Conservation (phyloP, 2,113 vertebrate genomes). For the Okapia johnstoni region DNA sequence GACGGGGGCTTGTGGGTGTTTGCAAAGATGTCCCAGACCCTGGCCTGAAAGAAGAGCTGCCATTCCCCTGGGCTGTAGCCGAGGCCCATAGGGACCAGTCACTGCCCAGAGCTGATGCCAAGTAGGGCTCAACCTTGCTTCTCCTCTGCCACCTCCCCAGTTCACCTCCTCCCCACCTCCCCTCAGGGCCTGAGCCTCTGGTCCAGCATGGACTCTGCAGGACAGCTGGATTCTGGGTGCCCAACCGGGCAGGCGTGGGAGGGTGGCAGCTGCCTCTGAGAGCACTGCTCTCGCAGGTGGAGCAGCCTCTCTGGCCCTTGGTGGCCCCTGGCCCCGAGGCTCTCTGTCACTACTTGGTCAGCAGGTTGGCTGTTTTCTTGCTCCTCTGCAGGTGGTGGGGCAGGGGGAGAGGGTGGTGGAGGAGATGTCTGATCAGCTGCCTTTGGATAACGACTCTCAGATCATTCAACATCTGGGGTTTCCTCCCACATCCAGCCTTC, state of each 20-base stretch:
- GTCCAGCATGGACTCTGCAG: neutral
- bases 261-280: neutral
- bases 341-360: neutral
- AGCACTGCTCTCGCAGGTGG: neutral
- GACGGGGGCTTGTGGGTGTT: neutral
- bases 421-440: neutral
- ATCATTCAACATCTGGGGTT: neutral
- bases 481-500: neutral
- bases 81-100: neutral
- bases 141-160: neutral
- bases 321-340: neutral
- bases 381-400: neutral
- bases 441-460: slow-evolving; percentile 16
- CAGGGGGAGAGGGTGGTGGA: fast-evolving
- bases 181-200: neutral
- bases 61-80: neutral
- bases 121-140: neutral
- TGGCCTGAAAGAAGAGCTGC: neutral
- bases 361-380: slow-evolving; percentile 4
- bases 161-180: neutral
- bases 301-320: neutral
- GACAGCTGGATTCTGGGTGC: neutral
- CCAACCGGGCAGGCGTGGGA: neutral
- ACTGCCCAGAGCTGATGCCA: neutral
- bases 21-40: neutral